Base-by-base conservation (phyloP, 2,888 invertebrate genomes). In the Torymus auratus region DNA sequence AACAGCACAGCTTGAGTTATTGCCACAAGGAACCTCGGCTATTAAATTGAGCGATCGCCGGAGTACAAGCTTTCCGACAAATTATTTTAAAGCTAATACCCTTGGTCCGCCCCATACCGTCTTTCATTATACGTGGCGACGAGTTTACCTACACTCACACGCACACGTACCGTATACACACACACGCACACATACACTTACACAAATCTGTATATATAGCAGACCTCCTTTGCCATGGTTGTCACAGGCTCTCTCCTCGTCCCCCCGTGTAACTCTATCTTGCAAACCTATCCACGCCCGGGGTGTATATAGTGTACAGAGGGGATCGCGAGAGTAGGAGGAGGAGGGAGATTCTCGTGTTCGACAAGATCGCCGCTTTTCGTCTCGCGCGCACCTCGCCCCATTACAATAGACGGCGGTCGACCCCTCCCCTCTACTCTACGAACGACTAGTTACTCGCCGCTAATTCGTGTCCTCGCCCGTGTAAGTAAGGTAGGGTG, bases 291-390 rank as follows among this genome's bases (percentile, higher is more conserved):
- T 15, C 28, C 28, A 28, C 28, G 28, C 28, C 20, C 52, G 5
- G 10, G 12, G 58, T 4, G 11, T 20, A 55, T 56, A n/a, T 15
- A 52, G 68, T 17, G 64, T 23, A 58, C 23, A 20, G 61, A 10
- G 58, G 55, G 61, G 10, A 14, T 41, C 41, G 14, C 23, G 5
- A 3, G 17, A 3, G 10, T 10, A 15, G 13, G 14, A 53, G 64
- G n/a, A 64, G 41, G 65, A 64, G 50, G 58, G 20, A 56, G 62
- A 61, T 60, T 64, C 74, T 75, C 78, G 60, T 82, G 82, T 82
- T 82, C 68, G 73, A 82, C 82, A 80, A 82, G 82, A 77, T 82
- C 77, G 74, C 70, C 78, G 81, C 67, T 74, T 78, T 78, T 75
- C 78, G 78, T 69, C 73, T 72, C 70, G 56, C 28, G 56, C 28